These are phyloP conservation scores for Lagodon rhomboides DNA, from an alignment of 2,797 vertebrate genomes.

Conservation along the genomic window DNA sequence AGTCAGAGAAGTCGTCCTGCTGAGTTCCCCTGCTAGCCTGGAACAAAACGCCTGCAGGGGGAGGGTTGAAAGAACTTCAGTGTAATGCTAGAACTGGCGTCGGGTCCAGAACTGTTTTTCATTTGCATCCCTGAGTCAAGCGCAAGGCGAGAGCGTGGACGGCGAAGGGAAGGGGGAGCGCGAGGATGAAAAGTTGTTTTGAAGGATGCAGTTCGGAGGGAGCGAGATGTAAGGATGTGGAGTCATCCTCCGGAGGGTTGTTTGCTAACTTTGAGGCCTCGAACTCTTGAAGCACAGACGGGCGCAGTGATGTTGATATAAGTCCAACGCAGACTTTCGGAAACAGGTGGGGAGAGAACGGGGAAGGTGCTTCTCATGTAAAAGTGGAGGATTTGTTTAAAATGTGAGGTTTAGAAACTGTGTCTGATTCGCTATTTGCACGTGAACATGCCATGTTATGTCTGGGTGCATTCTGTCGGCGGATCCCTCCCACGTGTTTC, in stretches of 20 bases:
- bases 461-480: slow-evolving; percentile 16
- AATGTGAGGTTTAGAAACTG: slow-evolving; percentile 19
- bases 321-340: slow-evolving; percentile 17
- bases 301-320: slow-evolving; percentile 35
- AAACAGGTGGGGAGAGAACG: slow-evolving; percentile 31
- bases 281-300: slow-evolving; percentile 52
- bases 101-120: slow-evolving; percentile 48
- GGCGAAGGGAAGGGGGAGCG: slow-evolving; percentile 16
- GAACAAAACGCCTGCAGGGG: slow-evolving; percentile 52
- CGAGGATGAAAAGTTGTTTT: slow-evolving; percentile 58
- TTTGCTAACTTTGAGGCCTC: slow-evolving; percentile 48
- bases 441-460: slow-evolving; percentile 39
- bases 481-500: slow-evolving; percentile 37
- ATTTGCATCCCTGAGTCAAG: slow-evolving; percentile 59
- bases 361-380: slow-evolving; percentile 1
- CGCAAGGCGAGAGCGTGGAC: not conserved
- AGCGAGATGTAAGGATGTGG: slow-evolving; percentile 59
- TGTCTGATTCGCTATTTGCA: slow-evolving; percentile 21
- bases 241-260: slow-evolving; percentile 53
- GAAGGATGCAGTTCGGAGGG: slow-evolving; percentile 54
- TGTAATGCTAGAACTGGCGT: slow-evolving; percentile 48
- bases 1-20: slow-evolving; percentile 52
- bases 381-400: slow-evolving; percentile 16
- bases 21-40: slow-evolving; percentile 40
- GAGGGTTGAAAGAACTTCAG: slow-evolving; percentile 54